Evolutionary conservation across 2,888 invertebrate species (phyloP).

Genomic region (Mimumesa dahlbomi): DNA sequence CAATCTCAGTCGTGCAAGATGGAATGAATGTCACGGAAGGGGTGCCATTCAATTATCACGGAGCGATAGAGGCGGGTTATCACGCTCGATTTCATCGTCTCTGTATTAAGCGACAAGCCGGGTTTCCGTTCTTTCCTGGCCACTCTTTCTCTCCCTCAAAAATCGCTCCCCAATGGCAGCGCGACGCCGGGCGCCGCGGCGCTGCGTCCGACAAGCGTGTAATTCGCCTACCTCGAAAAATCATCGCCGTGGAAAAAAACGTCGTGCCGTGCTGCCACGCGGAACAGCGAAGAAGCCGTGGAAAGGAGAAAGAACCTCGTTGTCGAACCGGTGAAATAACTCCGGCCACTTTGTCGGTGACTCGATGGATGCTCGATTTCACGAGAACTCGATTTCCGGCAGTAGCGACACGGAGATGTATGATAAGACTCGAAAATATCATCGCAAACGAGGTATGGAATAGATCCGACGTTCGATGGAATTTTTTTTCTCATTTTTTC

Average conservation of each 20-base stretch:
- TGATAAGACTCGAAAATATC: no score
- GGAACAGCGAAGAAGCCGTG: conserved; percentile 31
- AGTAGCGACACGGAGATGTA: not conserved
- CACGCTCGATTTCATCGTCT: conserved; percentile 67
- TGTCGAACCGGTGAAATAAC: conserved; percentile 21
- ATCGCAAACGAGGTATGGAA: no score
- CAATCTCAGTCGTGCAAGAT: not conserved
- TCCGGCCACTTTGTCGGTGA: conserved; percentile 13
- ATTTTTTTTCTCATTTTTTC: no score
- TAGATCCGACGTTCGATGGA: no score
- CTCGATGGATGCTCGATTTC: conserved; percentile 38
- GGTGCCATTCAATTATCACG: conserved; percentile 47
- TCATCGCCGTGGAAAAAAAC: conserved; percentile 73
- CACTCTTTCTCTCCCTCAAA: conserved; percentile 20
- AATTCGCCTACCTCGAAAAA: conserved; percentile 74
- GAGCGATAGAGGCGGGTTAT: conserved; percentile 44
- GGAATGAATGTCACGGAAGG: conserved; percentile 20
- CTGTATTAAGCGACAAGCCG: conserved; percentile 65
- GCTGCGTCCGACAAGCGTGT: conserved; percentile 78
- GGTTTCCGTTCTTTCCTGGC: conserved; percentile 23
- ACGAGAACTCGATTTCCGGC: conserved; percentile 24
- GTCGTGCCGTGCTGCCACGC: conserved; percentile 50
- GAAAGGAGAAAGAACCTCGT: conserved; percentile 3
- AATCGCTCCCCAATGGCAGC: conserved; percentile 14
- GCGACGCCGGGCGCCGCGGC: conserved; percentile 39